Conservation (phyloP, 2,797 vertebrate genomes). For the Sebastes oblongus region DNA sequence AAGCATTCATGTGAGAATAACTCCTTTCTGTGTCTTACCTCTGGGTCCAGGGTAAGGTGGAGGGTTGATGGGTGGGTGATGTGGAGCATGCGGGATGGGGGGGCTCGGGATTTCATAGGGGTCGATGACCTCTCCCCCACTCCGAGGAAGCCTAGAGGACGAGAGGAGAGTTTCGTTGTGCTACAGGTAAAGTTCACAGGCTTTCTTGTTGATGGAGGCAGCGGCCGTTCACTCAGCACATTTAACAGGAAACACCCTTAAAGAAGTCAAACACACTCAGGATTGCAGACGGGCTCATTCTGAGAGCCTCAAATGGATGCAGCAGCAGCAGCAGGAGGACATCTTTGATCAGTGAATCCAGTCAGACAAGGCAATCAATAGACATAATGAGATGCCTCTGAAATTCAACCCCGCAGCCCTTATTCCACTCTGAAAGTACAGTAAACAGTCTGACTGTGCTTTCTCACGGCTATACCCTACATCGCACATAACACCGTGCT, state of each 20-base stretch:
- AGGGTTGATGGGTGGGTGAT: slow-evolving; percentile 68
- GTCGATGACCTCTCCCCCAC: slow-evolving; percentile 51
- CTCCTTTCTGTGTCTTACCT: slow-evolving; percentile 47
- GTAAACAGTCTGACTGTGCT: slow-evolving; percentile 37
- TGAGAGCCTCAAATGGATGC: not conserved
- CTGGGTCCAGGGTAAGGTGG: slow-evolving; percentile 76
- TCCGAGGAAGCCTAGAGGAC: slow-evolving; percentile 43
- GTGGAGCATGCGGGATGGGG: slow-evolving; percentile 69
- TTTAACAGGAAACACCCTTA: slow-evolving; percentile 19
- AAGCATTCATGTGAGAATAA: not conserved
- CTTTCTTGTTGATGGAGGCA: not conserved
- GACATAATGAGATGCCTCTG: not conserved
- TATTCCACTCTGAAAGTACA: slow-evolving; percentile 22
- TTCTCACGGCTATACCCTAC: not conserved
- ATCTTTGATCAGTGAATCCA: not conserved
- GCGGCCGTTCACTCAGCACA: not conserved
- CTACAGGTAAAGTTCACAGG: not conserved
- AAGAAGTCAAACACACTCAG: not conserved
- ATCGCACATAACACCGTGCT: not conserved
- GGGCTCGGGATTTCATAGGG: slow-evolving; percentile 61
- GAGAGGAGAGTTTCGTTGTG: slow-evolving; percentile 9
- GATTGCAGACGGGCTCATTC: not conserved
- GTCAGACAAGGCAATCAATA: not conserved
- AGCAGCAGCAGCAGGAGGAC: not conserved
- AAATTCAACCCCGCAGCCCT: slow-evolving; percentile 38